Evolutionary conservation across 1,140 invertebrate genomes (phyloP), one percentile per base, ranked within the genome.

Genomic region (Metopolophium dirhodum): DNA sequence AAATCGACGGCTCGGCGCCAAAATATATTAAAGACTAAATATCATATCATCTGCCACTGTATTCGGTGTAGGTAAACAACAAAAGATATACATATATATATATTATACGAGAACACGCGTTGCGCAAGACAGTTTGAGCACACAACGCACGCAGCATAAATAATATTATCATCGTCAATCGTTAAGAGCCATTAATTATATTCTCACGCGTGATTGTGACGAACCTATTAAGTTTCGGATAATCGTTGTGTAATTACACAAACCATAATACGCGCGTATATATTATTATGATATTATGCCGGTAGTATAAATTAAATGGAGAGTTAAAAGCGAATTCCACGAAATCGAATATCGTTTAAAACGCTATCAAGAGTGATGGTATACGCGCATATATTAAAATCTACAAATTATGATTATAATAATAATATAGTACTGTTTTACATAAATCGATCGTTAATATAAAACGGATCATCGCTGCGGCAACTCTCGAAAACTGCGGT

Each of bases 171-270:
- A 77, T n/a, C 61, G 14, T 68, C 61, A 30, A 68, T 77, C 30
- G 30, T 77, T 77, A 77, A 77, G 61, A 77, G 61, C 22, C 61
- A 35, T 77, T 77, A 77, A 77, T 77, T 77, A n/a, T 77, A 77
- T 77, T 77, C 61, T 77, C 30, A 77, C 30, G 61, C 61, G 61
- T 77, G 61, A n/a, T 77, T 77, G n/a, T 77, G 61, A 77, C 61
- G n/a, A 77, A 77, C 61, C 14, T 77, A 77, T 77, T 77, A 77
- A 77, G 30, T 77, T 77, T 77, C 14, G 30, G n/a, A 35, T 77
- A 77, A 77, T 77, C n/a, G 61, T 77, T 77, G 30, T 77, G 61
- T 77, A 77, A 77, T 77, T 77, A 77, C 30, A 77, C 30, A 77
- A 77, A 77, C 61, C 61, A 77, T 77, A 77, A 77, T n/a, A 77